Percentiles rank a stretch among this genome's conserved stretches.
phyloP scores from a whole-genome alignment of 2,888 invertebrate genomes.

The Agrotis puta region DNA sequence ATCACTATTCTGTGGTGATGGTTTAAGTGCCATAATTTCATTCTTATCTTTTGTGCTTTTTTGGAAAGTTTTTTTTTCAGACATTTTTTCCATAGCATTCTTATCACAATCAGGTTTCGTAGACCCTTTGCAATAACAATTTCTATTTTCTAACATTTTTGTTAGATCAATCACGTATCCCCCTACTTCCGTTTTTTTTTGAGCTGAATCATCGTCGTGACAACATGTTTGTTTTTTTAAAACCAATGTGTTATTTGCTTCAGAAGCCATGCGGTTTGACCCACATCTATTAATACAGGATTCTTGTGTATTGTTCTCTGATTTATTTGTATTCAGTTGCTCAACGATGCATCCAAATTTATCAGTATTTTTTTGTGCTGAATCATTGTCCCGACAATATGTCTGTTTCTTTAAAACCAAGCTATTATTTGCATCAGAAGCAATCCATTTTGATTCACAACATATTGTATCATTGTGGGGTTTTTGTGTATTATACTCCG shows the following conservation, averaged over 20 bases:
- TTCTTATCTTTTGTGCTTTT: no score
- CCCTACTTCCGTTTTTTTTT: no score
- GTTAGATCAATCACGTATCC: neutral
- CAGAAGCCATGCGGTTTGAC: no score
- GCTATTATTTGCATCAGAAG: neutral
- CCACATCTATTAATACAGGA: no score
- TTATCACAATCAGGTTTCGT: neutral
- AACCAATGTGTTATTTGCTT: no score
- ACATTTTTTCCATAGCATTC: neutral
- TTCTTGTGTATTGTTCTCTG: no score
- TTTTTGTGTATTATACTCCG: neutral
- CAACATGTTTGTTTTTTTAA: no score
- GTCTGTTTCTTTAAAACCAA: neutral
- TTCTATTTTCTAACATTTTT: neutral
- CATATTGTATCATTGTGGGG: neutral
- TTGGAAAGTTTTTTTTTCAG: neutral
- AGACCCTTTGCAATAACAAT: no score
- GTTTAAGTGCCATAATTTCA: neutral
- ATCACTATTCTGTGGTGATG: constrained; percentile 5
- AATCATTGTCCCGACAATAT: neutral
- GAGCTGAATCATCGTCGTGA: no score
- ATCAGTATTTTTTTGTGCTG: neutral
- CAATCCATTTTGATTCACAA: neutral
- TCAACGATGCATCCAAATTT: no score
- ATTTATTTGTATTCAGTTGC: no score